phyloP scores from a whole-genome alignment of 37 sponge, comb jelly and placozoan genomes.

The Eunapius fragilis region DNA sequence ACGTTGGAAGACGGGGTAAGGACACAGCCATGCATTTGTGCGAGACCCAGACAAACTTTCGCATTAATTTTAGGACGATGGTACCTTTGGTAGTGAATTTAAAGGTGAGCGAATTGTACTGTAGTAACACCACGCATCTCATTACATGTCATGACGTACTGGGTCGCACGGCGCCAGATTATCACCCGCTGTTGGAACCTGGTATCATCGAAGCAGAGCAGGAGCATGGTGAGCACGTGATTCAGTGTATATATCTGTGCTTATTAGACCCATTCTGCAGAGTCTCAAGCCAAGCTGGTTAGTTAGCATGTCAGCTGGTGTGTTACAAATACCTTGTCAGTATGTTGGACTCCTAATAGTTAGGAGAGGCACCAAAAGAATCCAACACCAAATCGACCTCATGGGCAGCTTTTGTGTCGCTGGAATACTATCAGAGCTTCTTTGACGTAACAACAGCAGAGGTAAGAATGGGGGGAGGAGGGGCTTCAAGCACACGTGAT shows the following conservation, averaged over 20 bases:
- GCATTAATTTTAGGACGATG: neutral
- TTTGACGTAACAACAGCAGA: conserved; percentile 81
- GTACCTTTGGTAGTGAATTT: neutral
- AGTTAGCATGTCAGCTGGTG: neutral
- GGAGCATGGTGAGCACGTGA: neutral
- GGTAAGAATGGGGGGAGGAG: conserved; percentile 20
- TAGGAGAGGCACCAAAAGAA: neutral
- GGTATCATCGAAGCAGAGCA: neutral
- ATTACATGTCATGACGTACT: too few species aligned
- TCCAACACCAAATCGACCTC: neutral
- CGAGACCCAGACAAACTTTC: neutral
- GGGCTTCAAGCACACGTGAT: neutral
- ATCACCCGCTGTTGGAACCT: neutral
- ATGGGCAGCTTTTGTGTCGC: conserved; percentile 46
- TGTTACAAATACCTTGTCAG: neutral
- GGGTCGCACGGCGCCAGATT: neutral
- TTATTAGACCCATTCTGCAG: neutral
- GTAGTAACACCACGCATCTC: too few species aligned
- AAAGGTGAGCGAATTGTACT: neutral
- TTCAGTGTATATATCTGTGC: neutral
- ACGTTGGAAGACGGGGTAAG: conserved; percentile 4
- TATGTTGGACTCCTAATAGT: neutral
- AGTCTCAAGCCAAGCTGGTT: neutral
- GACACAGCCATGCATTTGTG: neutral
- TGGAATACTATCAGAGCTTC: conserved; percentile 83